phyloP scores from a whole-genome alignment of 2,113 vertebrate species.

The Vulpes ferrilata region DNA sequence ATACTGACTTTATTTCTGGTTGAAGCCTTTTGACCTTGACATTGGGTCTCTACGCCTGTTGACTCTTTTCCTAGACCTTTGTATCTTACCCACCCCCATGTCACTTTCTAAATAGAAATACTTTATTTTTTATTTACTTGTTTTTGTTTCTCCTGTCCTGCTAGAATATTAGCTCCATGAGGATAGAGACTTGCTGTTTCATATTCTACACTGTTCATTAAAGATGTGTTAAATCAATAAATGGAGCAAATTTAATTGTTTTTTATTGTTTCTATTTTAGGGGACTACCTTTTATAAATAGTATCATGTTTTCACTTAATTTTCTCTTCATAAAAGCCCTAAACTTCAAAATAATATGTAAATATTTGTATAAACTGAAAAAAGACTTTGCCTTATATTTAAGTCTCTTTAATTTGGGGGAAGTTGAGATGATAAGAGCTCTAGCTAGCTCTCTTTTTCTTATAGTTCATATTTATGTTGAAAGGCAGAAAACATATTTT shows the following conservation, averaged over 20 bases:
- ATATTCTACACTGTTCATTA: neutral
- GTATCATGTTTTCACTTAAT: neutral
- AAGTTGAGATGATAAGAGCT: neutral
- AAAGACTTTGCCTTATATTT: neutral
- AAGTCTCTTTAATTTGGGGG: neutral
- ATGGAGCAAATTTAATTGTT: neutral
- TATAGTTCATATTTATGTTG: neutral
- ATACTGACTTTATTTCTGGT: neutral
- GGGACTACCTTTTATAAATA: neutral
- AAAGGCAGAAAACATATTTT: neutral
- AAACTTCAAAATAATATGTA: neutral
- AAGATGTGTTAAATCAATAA: neutral
- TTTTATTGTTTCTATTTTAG: constrained; percentile 7
- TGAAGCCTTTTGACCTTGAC: neutral
- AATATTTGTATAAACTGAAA: neutral
- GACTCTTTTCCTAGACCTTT: neutral
- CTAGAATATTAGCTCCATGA: neutral
- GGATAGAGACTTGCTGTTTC: neutral
- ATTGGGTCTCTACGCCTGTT: neutral
- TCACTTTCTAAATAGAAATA: neutral
- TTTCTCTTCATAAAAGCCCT: neutral
- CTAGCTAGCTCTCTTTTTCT: neutral
- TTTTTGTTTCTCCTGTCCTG: neutral
- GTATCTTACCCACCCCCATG: neutral
- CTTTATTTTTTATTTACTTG: neutral